Evolutionary conservation across 1,140 invertebrate species (phyloP), one percentile per base, ranked within the genome.

Genomic region (Saxidomus purpurata): DNA sequence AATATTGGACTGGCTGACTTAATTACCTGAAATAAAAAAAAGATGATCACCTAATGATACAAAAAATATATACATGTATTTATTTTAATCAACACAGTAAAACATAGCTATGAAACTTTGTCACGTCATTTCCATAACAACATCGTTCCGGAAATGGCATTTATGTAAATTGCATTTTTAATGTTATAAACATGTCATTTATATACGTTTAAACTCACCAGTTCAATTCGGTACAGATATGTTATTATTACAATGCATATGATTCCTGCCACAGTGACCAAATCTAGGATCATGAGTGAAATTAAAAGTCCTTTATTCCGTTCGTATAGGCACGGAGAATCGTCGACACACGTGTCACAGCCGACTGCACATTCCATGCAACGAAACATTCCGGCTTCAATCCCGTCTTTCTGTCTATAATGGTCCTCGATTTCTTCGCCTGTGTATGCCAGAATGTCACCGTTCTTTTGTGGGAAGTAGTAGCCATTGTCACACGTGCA

Each of bases 1-100:
- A 99, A 99, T 87, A 98, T 98, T 49, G 98, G 98, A 93, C 98
- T 98, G 34, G 98, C 98, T 0, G 98, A 98, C 92, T 98, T 98
- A 94, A 99, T 98, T 43, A 98, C 98, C 96, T 98, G 61, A 98
- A 91, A 43, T 43, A 15, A n/a, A n/a, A n/a, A n/a, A n/a, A n/a
- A n/a, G n/a, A n/a, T n/a, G n/a, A n/a, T n/a, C n/a, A n/a, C n/a
- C n/a, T n/a, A n/a, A n/a, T n/a, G n/a, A n/a, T n/a, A n/a, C n/a
- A n/a, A n/a, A n/a, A n/a, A n/a, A n/a, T n/a, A n/a, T n/a, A n/a
- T n/a, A n/a, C n/a, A n/a, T n/a, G n/a, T n/a, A n/a, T n/a, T n/a
- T n/a, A n/a, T n/a, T n/a, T n/a, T n/a, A n/a, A n/a, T n/a, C n/a
- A n/a, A n/a, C n/a, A n/a, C n/a, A n/a, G n/a, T n/a, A n/a, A n/a